Conservation (phyloP, 1,140 invertebrate species). For the Polypedilum vanderplanki region DNA sequence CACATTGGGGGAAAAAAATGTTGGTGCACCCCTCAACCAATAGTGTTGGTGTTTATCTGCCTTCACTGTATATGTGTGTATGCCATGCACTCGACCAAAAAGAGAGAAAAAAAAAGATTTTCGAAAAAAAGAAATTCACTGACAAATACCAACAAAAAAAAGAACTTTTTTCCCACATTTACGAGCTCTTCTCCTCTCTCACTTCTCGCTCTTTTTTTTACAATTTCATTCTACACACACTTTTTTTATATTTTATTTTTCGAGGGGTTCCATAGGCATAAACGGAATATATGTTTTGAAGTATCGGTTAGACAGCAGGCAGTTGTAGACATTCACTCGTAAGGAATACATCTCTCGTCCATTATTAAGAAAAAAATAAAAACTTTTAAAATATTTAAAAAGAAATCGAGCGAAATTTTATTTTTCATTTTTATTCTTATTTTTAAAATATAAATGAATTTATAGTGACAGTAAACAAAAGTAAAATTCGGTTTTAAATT, state of each 20-base stretch:
- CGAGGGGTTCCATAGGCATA: background rate
- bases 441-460: background rate
- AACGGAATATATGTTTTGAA: constrained; percentile 11
- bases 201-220: no score
- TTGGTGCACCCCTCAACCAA: background rate
- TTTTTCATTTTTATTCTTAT: background rate
- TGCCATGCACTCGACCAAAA: background rate
- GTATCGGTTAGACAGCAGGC: constrained; percentile 16
- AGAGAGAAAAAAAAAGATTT: background rate
- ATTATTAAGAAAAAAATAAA: background rate
- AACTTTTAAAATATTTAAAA: background rate
- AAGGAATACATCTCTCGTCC: constrained; percentile 19
- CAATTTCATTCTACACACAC: background rate
- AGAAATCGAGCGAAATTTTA: background rate
- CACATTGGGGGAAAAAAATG: constrained; percentile 15
- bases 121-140: constrained; percentile 5
- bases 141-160: constrained; percentile 13
- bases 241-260: background rate
- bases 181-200: background rate
- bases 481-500: background rate
- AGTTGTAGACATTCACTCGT: constrained; percentile 26
- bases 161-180: constrained; percentile 2
- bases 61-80: background rate
- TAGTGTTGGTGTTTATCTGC: constrained; percentile 17
- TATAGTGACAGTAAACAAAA: background rate